A percentile compares a stretch with the other conserved stretches of the same genome.
These are phyloP conservation scores for Drosophila kepulauana DNA, from an alignment of 1,140 invertebrate genomes.

Conservation along the genomic window DNA sequence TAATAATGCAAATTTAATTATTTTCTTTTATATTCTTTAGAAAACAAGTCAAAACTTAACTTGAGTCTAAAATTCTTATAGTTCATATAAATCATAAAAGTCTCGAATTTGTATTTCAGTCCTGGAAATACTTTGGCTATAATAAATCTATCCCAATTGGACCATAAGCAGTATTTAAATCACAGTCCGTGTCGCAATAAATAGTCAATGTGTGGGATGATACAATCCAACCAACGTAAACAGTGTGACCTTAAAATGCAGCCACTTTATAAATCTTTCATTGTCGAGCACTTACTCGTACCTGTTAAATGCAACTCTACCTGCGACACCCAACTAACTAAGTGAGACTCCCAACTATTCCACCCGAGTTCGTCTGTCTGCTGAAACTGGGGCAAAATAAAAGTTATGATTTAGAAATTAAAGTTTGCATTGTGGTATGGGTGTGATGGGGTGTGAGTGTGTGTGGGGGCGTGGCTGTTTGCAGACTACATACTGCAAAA, in stretches of 20 bases:
- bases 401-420: constrained; percentile 81
- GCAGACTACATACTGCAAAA: constrained; percentile 21
- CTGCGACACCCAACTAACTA: constrained; percentile 1
- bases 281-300: constrained; percentile 41
- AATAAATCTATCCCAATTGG: no score
- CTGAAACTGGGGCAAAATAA: constrained; percentile 57
- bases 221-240: no score
- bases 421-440: constrained; percentile 60
- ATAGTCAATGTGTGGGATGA: no score
- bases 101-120: no score
- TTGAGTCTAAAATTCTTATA: no score
- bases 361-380: constrained; percentile 5
- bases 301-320: constrained; percentile 7
- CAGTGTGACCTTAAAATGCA: constrained; percentile 3
- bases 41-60: no score
- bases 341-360: neutral
- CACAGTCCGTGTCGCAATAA: no score
- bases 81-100: no score
- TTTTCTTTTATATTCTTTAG: no score
- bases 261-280: constrained; percentile 17
- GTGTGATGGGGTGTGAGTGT: constrained; percentile 8
- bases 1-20: no score
- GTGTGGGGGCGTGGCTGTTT: constrained; percentile 19
- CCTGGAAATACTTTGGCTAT: no score
- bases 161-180: no score